A percentile compares a stretch with the other conserved stretches of the same genome.
Conservation (phyloP, 53 echinoderm and acorn worm genomes). For the Hippasteria phrygiana region DNA sequence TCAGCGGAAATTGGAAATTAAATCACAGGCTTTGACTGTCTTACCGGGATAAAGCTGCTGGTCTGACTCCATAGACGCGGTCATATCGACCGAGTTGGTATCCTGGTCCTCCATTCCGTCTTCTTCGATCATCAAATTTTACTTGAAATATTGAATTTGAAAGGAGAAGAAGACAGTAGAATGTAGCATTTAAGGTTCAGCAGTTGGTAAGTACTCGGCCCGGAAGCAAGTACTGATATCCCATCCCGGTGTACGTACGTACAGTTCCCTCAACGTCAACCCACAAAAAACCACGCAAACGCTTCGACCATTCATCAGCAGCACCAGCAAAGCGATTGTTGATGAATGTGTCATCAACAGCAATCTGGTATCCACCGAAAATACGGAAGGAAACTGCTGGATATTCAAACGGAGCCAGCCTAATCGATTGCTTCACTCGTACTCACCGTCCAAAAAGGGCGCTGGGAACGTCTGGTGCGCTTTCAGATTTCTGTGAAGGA, state of each 20-base stretch:
- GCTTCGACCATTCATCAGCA: no score
- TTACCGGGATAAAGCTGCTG: slow-evolving; percentile 49
- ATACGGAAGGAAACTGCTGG: not conserved
- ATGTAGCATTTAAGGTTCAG: not conserved
- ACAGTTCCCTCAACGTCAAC: no score
- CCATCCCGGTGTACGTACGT: no score
- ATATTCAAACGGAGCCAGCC: not conserved
- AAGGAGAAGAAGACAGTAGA: not conserved
- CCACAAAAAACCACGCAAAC: no score
- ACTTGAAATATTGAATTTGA: not conserved
- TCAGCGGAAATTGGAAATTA: slow-evolving; percentile 4
- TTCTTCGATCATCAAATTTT: not conserved
- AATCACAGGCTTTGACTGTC: not conserved
- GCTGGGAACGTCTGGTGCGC: no score
- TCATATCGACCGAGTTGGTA: slow-evolving; percentile 43
- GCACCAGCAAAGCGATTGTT: slow-evolving; percentile 3
- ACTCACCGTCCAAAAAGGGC: no score
- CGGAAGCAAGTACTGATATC: not conserved
- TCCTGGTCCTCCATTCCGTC: slow-evolving; percentile 55
- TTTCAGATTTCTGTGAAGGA: no score
- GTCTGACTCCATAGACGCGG: slow-evolving; percentile 35
- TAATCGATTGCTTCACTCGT: no score
- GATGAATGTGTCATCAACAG: slow-evolving; percentile 53
- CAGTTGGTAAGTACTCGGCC: not conserved
- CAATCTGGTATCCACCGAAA: slow-evolving; percentile 30